Evolutionary conservation across 30 jellyfish, hydroid and myxozoan genomes (phyloP), one percentile per base, ranked within the genome.

Genomic region (Turritopsis rubra): DNA sequence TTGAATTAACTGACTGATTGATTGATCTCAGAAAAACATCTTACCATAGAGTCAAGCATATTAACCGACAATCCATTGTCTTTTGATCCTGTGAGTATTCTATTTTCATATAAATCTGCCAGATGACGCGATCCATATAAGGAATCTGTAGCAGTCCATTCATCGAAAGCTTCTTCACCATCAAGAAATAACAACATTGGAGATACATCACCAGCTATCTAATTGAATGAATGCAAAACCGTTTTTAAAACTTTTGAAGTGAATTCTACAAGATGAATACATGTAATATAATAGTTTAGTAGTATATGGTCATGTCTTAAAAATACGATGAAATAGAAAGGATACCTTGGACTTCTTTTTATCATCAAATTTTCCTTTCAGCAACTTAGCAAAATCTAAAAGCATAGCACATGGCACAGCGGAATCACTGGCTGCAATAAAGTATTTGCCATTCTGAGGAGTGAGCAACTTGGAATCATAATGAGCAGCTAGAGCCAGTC

Each of bases 321-420:
- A n/a, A n/a, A n/a, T n/a, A n/a, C n/a, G n/a, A n/a, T n/a, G n/a
- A n/a, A n/a, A n/a, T n/a, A n/a, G n/a, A n/a, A n/a, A n/a, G n/a
- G n/a, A n/a, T 1, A 68, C 77, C 77, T 68, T 41, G 60, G 60
- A 41, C 60, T 41, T 68, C 30, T 68, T 27, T 68, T 27, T 68
- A n/a, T 68, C 30, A 22, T 68, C 77, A n/a, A 27, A 68, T 68
- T 68, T 23, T 27, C 9, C 30, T 68, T 68, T 68, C 18, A 88
- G 66, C 8, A 84, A 54, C 19, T 83, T 81, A 7, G 99, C 99
- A 22, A 95, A 86, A 80, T 95, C 97, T 18, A 95, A 25, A 93
- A 95, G 83, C 95, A 95, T 95, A 27, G 99, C 96, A 84, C 99
- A 95, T 16, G 99, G 97, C 7, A 95, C 99, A 0, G 99, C 99